These are phyloP conservation scores for Gobionotothen gibberifrons DNA, from an alignment of 2,797 vertebrate species.

Conservation along the genomic window DNA sequence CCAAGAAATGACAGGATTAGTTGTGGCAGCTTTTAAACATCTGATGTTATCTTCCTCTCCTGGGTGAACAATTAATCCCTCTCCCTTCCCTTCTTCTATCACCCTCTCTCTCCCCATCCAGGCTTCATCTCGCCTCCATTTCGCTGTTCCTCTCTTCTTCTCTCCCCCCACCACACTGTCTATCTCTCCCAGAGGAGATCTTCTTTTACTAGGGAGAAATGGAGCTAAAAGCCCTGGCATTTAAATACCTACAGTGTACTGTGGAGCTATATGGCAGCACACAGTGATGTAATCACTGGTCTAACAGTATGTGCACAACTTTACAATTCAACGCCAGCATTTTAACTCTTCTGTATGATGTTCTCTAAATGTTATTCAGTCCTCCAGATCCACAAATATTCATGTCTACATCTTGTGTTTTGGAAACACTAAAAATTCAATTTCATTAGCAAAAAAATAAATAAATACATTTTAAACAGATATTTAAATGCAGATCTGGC, in stretches of 20 bases:
- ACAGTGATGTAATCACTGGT: constrained; percentile 43
- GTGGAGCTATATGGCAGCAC: constrained; percentile 36
- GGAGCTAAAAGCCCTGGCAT: constrained; percentile 60
- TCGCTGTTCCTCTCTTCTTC: constrained; percentile 28
- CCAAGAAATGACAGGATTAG: constrained; percentile 83
- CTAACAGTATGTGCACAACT: constrained; percentile 1
- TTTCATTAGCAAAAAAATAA: constrained; percentile 14
- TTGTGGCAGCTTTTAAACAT: constrained; percentile 82
- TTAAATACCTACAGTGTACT: constrained; percentile 52
- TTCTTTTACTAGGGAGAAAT: constrained; percentile 56
- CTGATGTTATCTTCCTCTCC: constrained; percentile 81
- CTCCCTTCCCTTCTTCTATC: constrained; percentile 67
- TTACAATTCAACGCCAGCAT: constrained; percentile 4
- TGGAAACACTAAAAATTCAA: constrained; percentile 13
- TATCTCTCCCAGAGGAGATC: constrained; percentile 52
- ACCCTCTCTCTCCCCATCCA: constrained; percentile 55
- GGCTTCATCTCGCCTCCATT: constrained; percentile 51
- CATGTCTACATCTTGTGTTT: background rate
- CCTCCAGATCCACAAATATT: background rate
- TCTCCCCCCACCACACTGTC: constrained; percentile 13
- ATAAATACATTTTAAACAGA: background rate
- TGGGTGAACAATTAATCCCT: constrained; percentile 83
- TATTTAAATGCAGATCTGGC: constrained; percentile 17
- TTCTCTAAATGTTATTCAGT: background rate
- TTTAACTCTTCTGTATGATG: background rate